phyloP scores from a whole-genome alignment of 1,140 invertebrate species.

The Habropoda laboriosa region DNA sequence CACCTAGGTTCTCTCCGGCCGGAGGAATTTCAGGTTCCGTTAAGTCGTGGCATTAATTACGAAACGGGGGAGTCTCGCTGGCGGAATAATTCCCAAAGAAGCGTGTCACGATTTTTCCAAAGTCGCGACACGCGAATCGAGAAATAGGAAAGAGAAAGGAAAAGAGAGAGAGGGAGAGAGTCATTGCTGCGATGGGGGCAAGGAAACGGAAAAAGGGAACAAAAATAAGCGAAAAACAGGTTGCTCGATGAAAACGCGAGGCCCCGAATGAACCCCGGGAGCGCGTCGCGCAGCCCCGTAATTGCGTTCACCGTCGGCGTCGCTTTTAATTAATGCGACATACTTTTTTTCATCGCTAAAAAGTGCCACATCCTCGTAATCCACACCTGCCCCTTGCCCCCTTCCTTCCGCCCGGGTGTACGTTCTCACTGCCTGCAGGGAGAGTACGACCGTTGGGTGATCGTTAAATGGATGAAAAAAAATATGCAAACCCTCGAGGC shows the following conservation, averaged over 20 bases:
- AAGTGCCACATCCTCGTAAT: constrained; percentile 67
- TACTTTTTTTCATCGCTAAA: constrained; percentile 71
- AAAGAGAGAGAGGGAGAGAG: no score
- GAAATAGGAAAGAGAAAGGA: constrained; percentile 24
- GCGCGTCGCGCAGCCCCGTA: constrained; percentile 59
- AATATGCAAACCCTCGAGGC: constrained; percentile 46
- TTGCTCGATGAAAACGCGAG: constrained; percentile 47
- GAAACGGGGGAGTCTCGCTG: neutral
- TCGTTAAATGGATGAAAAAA: constrained; percentile 56
- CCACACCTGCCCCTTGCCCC: constrained; percentile 49
- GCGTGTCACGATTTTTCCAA: constrained; percentile 44
- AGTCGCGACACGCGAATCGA: constrained; percentile 31
- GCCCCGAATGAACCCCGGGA: constrained; percentile 57
- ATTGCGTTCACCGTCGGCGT: constrained; percentile 66
- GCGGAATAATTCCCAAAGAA: constrained; percentile 36
- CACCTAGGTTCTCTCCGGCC: neutral
- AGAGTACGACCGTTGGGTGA: constrained; percentile 46
- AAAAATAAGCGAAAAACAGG: constrained; percentile 46
- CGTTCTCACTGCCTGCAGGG: constrained; percentile 16
- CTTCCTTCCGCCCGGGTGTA: neutral
- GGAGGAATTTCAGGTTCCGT: constrained; percentile 9
- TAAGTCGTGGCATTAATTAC: constrained; percentile 35
- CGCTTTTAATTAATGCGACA: constrained; percentile 78
- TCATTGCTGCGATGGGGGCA: neutral
- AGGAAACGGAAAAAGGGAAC: constrained; percentile 12